Conservation (phyloP, 2,113 vertebrate species). For the Romanogobio albipinnatus region DNA sequence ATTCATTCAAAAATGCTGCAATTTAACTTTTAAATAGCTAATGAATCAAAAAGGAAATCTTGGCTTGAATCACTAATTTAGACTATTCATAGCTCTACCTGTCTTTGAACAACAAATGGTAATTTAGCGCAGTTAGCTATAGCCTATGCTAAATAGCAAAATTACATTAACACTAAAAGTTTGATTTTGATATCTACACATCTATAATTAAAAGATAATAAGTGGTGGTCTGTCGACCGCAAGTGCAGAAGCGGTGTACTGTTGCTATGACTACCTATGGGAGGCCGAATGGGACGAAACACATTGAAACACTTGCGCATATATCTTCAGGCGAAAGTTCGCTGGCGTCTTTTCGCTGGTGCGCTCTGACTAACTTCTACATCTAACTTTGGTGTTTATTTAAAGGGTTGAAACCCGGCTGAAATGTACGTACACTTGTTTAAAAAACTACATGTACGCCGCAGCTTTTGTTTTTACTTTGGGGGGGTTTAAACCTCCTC, state of each 20-base stretch:
- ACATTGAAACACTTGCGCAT: no score
- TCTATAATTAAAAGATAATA: neutral
- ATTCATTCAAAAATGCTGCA: no score
- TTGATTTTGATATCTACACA: neutral
- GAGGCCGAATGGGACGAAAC: no score
- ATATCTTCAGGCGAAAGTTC: neutral
- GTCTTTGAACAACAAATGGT: no score
- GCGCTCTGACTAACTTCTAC: neutral
- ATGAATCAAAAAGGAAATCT: no score
- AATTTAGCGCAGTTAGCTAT: neutral
- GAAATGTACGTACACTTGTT: neutral
- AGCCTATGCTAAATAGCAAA: neutral
- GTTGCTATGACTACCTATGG: slow-evolving; percentile 29
- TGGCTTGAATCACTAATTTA: no score
- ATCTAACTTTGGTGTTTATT: neutral
- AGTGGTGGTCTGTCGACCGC: neutral
- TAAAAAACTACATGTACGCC: neutral
- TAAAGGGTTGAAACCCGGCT: neutral
- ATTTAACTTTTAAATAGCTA: no score
- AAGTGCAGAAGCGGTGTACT: neutral
- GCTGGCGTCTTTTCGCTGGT: neutral
- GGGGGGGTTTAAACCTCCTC: slow-evolving; percentile 7
- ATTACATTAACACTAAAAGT: neutral
- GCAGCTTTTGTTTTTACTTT: neutral
- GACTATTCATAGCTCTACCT: no score